Evolutionary conservation across 1,140 invertebrate species (phyloP).

Genomic region (Oncopodura yosiiana): DNA sequence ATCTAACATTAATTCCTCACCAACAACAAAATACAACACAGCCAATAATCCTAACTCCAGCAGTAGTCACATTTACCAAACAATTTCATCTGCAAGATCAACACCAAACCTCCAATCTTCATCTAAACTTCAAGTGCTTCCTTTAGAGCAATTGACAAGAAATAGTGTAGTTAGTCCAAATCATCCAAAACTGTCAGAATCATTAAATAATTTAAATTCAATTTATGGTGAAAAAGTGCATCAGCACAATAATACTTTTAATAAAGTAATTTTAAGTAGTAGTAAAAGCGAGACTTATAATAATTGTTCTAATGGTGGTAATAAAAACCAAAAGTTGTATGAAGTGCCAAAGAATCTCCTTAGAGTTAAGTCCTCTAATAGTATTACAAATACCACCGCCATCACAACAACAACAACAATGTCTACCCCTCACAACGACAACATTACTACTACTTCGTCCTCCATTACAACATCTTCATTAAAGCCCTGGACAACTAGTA

Average conservation of each 20-base stretch:
- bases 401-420: slow-evolving; percentile 19
- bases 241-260: background rate
- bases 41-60: slow-evolving; percentile 3
- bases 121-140: no score
- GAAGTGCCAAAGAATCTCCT: slow-evolving; percentile 4
- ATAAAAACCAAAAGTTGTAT: no score
- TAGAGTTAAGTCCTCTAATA: background rate
- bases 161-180: no score
- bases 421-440: slow-evolving; percentile 15
- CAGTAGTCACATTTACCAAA: slow-evolving; percentile 13
- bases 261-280: background rate
- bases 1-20: slow-evolving; percentile 1
- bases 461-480: slow-evolving; percentile 21
- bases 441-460: slow-evolving; percentile 15
- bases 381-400: slow-evolving; percentile 16
- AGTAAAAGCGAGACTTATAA: background rate
- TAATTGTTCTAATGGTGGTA: no score
- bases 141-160: no score
- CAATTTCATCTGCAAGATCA: slow-evolving; percentile 40
- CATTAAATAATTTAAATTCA: slow-evolving; percentile 7
- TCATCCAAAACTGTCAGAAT: slow-evolving; percentile 32
- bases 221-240: background rate
- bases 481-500: background rate
- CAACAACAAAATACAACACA: no score
- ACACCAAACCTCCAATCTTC: slow-evolving; percentile 47